These are phyloP conservation scores for Resseliella maxima DNA, from an alignment of 2,888 invertebrate genomes.

Conservation along the genomic window DNA sequence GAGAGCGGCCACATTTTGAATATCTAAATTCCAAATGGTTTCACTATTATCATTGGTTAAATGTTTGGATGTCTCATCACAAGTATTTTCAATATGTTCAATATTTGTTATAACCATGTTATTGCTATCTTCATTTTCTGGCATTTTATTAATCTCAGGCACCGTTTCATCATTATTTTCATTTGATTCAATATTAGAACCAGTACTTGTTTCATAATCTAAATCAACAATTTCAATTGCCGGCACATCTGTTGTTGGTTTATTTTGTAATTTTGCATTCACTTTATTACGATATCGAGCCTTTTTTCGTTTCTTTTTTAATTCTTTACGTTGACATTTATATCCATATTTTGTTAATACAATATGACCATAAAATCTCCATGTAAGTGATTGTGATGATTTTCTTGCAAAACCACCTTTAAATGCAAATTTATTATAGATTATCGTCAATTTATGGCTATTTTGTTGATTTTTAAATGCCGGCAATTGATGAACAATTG, in stretches of 20 bases:
- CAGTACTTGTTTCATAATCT: background rate
- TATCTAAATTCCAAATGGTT: background rate
- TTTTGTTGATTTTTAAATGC: background rate
- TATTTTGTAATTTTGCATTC: background rate
- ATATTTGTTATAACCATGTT: background rate
- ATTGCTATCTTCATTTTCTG: background rate
- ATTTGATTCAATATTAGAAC: background rate
- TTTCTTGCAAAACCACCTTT: background rate
- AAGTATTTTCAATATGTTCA: background rate
- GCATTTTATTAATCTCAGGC: background rate
- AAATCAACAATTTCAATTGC: background rate
- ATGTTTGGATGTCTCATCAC: background rate
- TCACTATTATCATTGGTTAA: background rate
- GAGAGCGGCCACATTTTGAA: background rate
- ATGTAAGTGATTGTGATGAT: background rate
- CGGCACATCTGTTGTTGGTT: background rate
- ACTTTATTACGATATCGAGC: background rate
- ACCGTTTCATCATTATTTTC: background rate
- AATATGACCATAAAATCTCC: conserved; percentile 6
- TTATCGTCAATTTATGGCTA: background rate
- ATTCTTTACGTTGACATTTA: background rate
- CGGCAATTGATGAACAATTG: background rate
- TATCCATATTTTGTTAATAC: background rate
- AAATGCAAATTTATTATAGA: background rate
- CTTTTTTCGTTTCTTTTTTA: conserved; percentile 27